Evolutionary conservation across 2,797 vertebrate species (phyloP), one percentile per base, ranked within the genome.

Genomic region (Lophius americanus): DNA sequence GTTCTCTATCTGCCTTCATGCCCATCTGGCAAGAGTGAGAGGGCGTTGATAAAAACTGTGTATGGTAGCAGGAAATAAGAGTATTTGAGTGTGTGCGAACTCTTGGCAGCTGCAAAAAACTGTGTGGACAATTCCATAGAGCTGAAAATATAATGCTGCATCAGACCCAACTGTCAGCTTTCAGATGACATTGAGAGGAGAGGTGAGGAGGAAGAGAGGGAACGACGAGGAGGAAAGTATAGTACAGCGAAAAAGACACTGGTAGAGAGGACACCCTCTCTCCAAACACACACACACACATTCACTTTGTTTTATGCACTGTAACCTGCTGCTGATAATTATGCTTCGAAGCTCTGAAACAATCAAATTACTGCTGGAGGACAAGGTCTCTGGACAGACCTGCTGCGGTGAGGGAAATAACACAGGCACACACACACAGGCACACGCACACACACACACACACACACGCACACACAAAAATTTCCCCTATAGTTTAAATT

Each of bases 151-250:
- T 81, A 83, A 66, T 79, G 84, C 85, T 84, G 88, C 76, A 73
- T 87, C 85, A 86, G 83, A 85, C 64, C 60, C 83, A 65, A 74
- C 81, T 88, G 89, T 91, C 91, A 92, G 86, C 89, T 84, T 75
- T 84, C 72, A 78, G 53, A 71, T 90, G 90, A 92, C 89, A 89
- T 90, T 90, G 90, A 83, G 84, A 82, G 60, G 70, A 67, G 66
- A 41, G 66, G 36, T 44, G 38, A 58, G 8, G 43, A 56, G n/a
- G 9, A 14, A 9, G 38, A 33, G 2, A 66, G 32, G 4, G 23
- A 61, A n/a, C 6, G 13, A 41, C 33, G 7, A 9, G 41, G 50
- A 46, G 6, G 12, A 46, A 2, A 37, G 32, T 8, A 14, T 37
- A 6, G 14, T 9, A 56, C 1, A 58, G 44, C 4, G 6, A n/a